Conservation (phyloP, 2,888 invertebrate species). For the Syrphus vitripennis region DNA sequence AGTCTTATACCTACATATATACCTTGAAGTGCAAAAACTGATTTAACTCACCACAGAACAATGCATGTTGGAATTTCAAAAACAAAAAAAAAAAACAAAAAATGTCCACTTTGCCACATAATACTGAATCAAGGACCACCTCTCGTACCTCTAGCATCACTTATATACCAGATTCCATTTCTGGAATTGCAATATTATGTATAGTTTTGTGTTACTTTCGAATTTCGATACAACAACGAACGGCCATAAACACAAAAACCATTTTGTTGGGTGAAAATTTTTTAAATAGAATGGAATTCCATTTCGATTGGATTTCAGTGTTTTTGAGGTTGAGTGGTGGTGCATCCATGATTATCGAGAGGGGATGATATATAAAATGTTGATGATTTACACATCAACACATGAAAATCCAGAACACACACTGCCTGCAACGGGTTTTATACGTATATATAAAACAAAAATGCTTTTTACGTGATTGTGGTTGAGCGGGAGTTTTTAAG, state of each 20-base stretch:
- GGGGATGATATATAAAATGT: conserved; percentile 6
- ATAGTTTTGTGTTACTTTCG: conserved; percentile 27
- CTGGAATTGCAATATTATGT: conserved; percentile 61
- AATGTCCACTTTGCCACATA: conserved; percentile 23
- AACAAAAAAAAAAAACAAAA: not conserved
- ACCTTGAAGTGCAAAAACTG: conserved; percentile 59
- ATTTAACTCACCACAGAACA: conserved; percentile 65
- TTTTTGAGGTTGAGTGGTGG: conserved; percentile 43
- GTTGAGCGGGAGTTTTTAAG: not conserved
- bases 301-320: conserved; percentile 61
- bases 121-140: not conserved
- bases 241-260: not conserved
- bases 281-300: conserved; percentile 60
- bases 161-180: conserved; percentile 15
- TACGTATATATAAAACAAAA: conserved; percentile 1
- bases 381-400: conserved; percentile 39
- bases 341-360: conserved; percentile 34
- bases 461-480: conserved; percentile 23
- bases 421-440: not conserved
- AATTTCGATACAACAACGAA: too few relatives aligned
- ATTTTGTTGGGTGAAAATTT: conserved; percentile 37
- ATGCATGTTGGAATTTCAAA: conserved; percentile 40
- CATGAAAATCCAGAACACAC: conserved; percentile 1
- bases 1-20: too few relatives aligned
- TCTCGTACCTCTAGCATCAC: not conserved